Conservation (phyloP, 2,888 invertebrate species). For the Timandra comae region DNA sequence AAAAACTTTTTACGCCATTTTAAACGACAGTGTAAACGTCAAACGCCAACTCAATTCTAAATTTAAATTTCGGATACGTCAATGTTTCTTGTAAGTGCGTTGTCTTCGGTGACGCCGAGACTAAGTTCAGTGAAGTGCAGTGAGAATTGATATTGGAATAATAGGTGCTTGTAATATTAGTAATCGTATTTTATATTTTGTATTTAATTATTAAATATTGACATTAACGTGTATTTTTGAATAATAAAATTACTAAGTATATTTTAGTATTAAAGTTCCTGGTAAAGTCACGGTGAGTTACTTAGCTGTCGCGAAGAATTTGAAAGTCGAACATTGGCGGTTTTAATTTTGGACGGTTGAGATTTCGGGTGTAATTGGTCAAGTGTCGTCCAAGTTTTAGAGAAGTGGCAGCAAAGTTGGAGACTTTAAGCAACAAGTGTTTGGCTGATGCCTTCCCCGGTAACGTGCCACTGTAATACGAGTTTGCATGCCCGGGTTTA, state of each 20-base stretch:
- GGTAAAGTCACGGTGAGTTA: conserved; percentile 26
- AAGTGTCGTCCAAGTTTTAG: conserved; percentile 34
- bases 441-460: conserved; percentile 67
- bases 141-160: conserved; percentile 45
- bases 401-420: conserved; percentile 53
- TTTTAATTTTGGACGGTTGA: conserved; percentile 27
- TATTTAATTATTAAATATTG: too few species aligned
- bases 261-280: conserved; percentile 34
- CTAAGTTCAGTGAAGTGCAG: conserved; percentile 43
- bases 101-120: conserved; percentile 52
- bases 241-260: conserved; percentile 20
- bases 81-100: conserved; percentile 46
- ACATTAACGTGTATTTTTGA: too few species aligned
- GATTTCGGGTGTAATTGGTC: conserved; percentile 39
- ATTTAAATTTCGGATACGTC: too few species aligned
- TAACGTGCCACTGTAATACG: conserved; percentile 66
- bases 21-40: conserved; percentile 1
- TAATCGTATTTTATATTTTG: conserved; percentile 28
- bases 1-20: too few species aligned
- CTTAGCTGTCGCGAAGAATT: conserved; percentile 24
- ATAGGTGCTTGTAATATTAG: conserved; percentile 47
- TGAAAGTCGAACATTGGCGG: conserved; percentile 26
- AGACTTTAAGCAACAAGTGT: conserved; percentile 65
- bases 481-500: conserved; percentile 66
- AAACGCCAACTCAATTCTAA: too few species aligned